phyloP scores from a whole-genome alignment of 2,113 vertebrate genomes.

The Silurus meridionalis region DNA sequence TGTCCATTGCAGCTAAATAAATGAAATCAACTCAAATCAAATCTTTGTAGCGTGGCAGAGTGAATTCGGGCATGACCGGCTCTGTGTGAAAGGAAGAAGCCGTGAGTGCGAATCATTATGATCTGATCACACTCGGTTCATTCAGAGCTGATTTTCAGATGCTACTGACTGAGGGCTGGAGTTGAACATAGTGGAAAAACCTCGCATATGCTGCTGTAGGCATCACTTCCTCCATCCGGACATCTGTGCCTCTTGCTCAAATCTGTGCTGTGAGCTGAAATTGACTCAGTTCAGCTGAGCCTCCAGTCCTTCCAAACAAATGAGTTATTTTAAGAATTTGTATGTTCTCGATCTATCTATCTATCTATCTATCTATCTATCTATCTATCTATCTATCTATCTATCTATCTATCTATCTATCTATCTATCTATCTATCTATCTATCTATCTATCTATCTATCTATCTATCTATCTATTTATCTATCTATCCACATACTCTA shows the following conservation, averaged over 20 bases:
- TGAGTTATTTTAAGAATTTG: not conserved
- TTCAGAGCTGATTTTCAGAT: not conserved
- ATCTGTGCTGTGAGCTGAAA: not conserved
- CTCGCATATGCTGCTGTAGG: not conserved
- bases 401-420: too few species aligned
- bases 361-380: too few species aligned
- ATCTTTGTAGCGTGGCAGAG: not conserved
- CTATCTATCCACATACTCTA: too few species aligned
- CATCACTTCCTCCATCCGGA: not conserved
- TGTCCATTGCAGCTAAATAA: not conserved
- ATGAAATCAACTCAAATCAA: not conserved
- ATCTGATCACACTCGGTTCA: not conserved
- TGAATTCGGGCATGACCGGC: not conserved
- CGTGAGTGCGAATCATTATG: not conserved
- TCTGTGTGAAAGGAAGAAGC: not conserved
- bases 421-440: too few species aligned
- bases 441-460: too few species aligned
- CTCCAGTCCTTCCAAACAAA: not conserved
- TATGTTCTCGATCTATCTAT: too few species aligned
- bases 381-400: too few species aligned
- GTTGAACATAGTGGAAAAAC: not conserved
- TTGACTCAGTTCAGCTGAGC: not conserved
- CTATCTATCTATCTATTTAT: too few species aligned
- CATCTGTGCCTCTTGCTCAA: not conserved
- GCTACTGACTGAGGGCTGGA: not conserved